phyloP scores from a whole-genome alignment of 2,797 vertebrate genomes.

The Esox masquinongy region DNA sequence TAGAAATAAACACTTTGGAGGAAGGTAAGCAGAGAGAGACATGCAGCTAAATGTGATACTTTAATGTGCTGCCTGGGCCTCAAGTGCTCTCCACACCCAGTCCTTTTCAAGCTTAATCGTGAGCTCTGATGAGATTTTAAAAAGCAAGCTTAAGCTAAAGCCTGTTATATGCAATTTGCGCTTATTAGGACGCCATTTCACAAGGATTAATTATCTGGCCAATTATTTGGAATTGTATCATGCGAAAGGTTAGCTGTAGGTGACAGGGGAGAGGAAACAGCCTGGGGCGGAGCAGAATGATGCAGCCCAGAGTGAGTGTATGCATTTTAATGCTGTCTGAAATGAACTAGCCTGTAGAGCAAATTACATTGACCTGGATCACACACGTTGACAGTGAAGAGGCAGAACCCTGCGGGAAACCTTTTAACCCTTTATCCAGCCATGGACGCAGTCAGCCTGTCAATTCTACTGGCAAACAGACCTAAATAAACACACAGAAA shows the following conservation, averaged over 20 bases:
- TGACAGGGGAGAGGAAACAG: constrained; percentile 28
- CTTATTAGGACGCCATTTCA: constrained; percentile 58
- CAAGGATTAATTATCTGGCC: constrained; percentile 64
- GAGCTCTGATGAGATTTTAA: constrained; percentile 45
- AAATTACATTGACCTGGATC: constrained; percentile 39
- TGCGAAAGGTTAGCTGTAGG: constrained; percentile 37
- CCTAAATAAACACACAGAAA: not conserved
- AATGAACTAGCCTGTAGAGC: constrained; percentile 30
- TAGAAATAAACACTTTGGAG: constrained; percentile 13
- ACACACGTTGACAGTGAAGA: constrained; percentile 36
- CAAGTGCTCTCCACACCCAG: not conserved
- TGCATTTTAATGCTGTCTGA: constrained; percentile 29
- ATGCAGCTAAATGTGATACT: not conserved
- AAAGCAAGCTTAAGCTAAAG: constrained; percentile 53
- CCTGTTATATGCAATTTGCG: constrained; percentile 53
- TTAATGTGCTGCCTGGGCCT: constrained; percentile 14
- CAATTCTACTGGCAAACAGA: not conserved
- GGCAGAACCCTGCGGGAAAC: constrained; percentile 33
- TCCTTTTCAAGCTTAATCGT: constrained; percentile 16
- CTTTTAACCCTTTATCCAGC: constrained; percentile 14
- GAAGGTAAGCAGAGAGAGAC: constrained; percentile 3
- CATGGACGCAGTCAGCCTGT: constrained; percentile 1
- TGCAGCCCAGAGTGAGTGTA: constrained; percentile 8
- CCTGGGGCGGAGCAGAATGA: constrained; percentile 19
- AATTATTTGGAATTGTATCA: constrained; percentile 50